Base-by-base conservation (phyloP, 2,797 vertebrate species). In the Sebastes jordani region DNA sequence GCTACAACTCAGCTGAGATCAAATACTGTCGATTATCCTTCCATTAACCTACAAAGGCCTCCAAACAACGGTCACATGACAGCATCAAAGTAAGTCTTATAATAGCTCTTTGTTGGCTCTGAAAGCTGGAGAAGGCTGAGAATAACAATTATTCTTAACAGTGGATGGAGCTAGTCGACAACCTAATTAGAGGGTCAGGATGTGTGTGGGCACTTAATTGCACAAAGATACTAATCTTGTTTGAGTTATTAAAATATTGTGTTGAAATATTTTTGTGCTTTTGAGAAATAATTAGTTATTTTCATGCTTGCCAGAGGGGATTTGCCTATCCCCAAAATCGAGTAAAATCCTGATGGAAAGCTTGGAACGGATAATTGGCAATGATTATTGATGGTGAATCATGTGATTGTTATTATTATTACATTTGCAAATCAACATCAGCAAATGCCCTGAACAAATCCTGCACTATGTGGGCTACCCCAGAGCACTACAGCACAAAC, bases 21-120 rank as follows among this genome's bases (percentile, higher is more conserved):
- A 93, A 92, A 91, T 83, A 77, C 67, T 79, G 60, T 36, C 2
- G 89, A 93, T 94, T 93, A 94, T 91, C 89, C 90, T 65, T 78
- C 86, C 89, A 93, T 94, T 94, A 93, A 92, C 91, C 91, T 91
- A 88, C 90, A 90, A 91, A 91, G 83, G 85, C 78, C 68, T 82
- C 87, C 72, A 81, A 90, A 91, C 87, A 90, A 85, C 67, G 5
- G 74, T 91, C 93, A 90, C 88, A 86, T 92, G 88, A 86, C 80
- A 60, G 85, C 90, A 93, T 92, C 90, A 94, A 90, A 91, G 93
- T 85, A 75, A 80, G 84, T 86, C 89, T 89, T 82, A 79, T 83
- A 90, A 92, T 81, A 88, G 86, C 86, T 83, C 87, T 86, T 91
- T 94, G 90, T 92, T 84, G 88, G 86, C 74, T 64, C 30, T 90